phyloP scores from a whole-genome alignment of 1,140 invertebrate genomes.

The Holotrichia oblita region DNA sequence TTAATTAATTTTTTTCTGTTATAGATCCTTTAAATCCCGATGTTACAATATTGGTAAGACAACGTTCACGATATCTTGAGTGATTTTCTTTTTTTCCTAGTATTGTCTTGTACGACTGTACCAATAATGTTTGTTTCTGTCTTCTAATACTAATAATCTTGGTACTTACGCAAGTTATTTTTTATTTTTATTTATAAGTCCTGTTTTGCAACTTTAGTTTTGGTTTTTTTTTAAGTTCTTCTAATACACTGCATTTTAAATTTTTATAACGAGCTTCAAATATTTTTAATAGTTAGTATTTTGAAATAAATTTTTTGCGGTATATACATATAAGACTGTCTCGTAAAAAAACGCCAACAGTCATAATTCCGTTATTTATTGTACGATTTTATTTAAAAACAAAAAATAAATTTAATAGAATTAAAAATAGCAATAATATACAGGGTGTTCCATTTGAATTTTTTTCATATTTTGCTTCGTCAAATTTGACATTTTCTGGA shows the following conservation, averaged over 20 bases:
- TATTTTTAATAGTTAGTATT: too few species aligned
- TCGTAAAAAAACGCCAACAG: too few species aligned
- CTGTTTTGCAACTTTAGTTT: not conserved
- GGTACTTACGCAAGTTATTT: not conserved
- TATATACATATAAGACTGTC: too few species aligned
- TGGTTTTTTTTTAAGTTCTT: not conserved
- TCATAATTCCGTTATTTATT: too few species aligned
- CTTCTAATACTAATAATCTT: not conserved
- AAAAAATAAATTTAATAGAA: too few species aligned
- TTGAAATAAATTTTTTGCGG: too few species aligned
- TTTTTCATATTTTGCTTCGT: too few species aligned
- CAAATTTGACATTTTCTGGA: too few species aligned
- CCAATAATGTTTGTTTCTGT: not conserved
- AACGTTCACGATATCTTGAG: not conserved
- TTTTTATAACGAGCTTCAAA: not conserved
- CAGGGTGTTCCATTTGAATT: too few species aligned
- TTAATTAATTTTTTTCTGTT: not conserved
- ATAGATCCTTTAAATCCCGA: conserved; percentile 24
- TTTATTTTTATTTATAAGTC: not conserved
- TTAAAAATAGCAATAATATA: too few species aligned
- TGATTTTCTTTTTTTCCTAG: not conserved
- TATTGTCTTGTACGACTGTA: not conserved
- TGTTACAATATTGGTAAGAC: conserved; percentile 33
- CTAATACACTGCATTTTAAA: not conserved
- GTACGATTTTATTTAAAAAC: too few species aligned